These are phyloP conservation scores for Diaperis boleti DNA, from an alignment of 2,888 invertebrate genomes.

Conservation along the genomic window DNA sequence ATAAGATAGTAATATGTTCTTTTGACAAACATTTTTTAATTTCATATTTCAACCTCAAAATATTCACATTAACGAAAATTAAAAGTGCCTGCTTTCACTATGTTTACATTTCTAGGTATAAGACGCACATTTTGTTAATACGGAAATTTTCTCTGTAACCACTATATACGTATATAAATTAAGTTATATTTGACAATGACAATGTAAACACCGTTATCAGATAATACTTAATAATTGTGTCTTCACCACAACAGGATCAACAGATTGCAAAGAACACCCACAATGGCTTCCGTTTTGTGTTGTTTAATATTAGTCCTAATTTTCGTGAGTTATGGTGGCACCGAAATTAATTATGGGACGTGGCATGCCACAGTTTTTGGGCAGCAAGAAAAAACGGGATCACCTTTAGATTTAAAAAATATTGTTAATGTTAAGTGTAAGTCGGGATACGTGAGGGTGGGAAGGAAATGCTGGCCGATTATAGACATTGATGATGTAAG, in stretches of 20 bases:
- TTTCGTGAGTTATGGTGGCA: neutral
- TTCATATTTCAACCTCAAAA: too few relatives aligned
- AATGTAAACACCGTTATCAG: constrained; percentile 30
- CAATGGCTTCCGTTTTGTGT: constrained; percentile 1
- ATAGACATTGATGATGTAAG: constrained; percentile 13
- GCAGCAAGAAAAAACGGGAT: neutral
- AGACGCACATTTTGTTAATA: neutral
- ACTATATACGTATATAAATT: too few relatives aligned
- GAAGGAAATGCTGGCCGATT: constrained; percentile 7
- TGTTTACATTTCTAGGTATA: too few relatives aligned
- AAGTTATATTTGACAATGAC: constrained; percentile 13
- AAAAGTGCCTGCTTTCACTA: too few relatives aligned
- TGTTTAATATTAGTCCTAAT: neutral
- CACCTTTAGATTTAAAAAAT: neutral
- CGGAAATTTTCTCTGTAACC: constrained; percentile 13
- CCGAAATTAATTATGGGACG: neutral
- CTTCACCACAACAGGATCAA: neutral
- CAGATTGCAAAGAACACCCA: neutral
- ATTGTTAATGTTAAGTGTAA: constrained; percentile 12
- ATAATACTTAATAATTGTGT: constrained; percentile 6
- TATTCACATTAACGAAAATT: too few relatives aligned
- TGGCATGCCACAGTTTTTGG: constrained; percentile 24
- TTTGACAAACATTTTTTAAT: too few relatives aligned
- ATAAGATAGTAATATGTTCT: too few relatives aligned
- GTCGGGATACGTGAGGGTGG: constrained; percentile 12